Conservation (phyloP, 2,113 vertebrate genomes). For the Calyptomena viridis region DNA sequence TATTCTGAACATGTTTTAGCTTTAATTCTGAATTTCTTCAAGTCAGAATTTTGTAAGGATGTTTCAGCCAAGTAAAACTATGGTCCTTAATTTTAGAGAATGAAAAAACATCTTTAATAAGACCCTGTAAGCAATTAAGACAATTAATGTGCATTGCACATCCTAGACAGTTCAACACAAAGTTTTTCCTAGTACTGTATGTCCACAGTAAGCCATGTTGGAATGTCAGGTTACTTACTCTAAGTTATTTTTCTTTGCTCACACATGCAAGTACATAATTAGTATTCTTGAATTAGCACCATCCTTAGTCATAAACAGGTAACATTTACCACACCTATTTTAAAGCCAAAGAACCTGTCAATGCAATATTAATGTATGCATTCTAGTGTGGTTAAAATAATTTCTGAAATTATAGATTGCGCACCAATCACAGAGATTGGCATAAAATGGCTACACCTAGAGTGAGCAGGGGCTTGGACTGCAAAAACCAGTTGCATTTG, state of each 20-base stretch:
- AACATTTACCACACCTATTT: background rate
- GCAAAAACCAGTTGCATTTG: background rate
- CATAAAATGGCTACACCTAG: background rate
- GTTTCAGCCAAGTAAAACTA: background rate
- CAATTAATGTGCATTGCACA: background rate
- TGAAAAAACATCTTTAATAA: background rate
- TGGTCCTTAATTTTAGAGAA: background rate
- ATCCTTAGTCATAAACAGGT: background rate
- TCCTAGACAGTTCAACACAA: background rate
- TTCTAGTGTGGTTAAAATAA: background rate
- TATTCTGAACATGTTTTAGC: background rate
- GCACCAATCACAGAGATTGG: background rate
- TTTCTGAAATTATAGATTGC: background rate
- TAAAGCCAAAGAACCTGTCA: background rate
- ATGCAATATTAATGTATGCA: background rate
- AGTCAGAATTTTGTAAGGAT: background rate
- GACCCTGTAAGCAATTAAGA: background rate
- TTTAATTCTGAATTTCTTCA: background rate
- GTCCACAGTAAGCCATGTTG: background rate
- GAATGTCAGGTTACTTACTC: background rate
- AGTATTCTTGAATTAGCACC: background rate
- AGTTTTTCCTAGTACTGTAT: background rate
- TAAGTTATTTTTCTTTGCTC: background rate
- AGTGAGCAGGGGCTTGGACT: background rate
- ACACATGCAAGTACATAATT: rapidly evolving